A percentile compares a stretch with the other conserved stretches of the same genome.
These are phyloP conservation scores for Bungarus multicinctus DNA, from an alignment of 2,113 vertebrate genomes.

Conservation along the genomic window DNA sequence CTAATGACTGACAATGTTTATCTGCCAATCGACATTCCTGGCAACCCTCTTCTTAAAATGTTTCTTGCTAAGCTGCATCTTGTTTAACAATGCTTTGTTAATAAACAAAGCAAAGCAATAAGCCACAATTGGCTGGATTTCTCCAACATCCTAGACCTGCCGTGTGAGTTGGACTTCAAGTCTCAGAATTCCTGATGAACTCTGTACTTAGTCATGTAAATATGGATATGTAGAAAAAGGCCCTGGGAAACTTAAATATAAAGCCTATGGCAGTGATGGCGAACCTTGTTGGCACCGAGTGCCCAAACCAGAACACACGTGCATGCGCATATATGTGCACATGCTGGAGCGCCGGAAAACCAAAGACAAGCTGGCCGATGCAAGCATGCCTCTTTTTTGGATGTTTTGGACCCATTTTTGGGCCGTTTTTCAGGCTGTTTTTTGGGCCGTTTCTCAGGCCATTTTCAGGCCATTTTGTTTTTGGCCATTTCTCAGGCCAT, in stretches of 20 bases:
- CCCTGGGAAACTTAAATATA: background rate
- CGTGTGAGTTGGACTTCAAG: background rate
- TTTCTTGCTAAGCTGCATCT: background rate
- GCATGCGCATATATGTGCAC: too few relatives aligned
- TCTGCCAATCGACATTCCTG: constrained; percentile 26
- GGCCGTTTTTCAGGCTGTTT: too few relatives aligned
- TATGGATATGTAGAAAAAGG: background rate
- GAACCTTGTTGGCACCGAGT: too few relatives aligned
- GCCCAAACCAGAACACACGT: too few relatives aligned
- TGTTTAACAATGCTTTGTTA: background rate
- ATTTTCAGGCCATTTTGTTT: too few relatives aligned
- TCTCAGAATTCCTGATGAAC: background rate
- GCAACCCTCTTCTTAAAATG: background rate
- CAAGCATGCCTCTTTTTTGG: too few relatives aligned
- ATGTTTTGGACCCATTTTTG: too few relatives aligned
- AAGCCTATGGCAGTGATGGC: background rate
- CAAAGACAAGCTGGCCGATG: too few relatives aligned
- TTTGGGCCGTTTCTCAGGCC: too few relatives aligned
- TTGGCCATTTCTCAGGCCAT: too few relatives aligned
- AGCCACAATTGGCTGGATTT: background rate
- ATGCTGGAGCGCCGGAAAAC: too few relatives aligned
- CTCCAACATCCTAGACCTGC: background rate
- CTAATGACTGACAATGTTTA: constrained; percentile 46
- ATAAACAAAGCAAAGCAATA: background rate
- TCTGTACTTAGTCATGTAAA: background rate